These are phyloP conservation scores for Mustela nigripes DNA, from an alignment of 2,113 vertebrate species.

Conservation along the genomic window DNA sequence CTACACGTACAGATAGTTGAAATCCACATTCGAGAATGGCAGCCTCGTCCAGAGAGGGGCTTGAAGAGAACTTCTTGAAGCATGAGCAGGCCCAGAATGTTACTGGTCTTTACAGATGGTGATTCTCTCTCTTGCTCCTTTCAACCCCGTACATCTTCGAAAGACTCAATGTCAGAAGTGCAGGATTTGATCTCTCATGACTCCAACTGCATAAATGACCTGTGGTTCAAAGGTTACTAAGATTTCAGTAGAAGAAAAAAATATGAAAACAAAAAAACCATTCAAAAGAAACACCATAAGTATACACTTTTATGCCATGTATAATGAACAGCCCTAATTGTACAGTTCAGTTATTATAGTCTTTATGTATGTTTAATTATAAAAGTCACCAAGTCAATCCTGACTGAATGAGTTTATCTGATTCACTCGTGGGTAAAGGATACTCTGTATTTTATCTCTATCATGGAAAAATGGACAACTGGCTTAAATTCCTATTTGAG, in stretches of 20 bases:
- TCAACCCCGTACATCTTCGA: slow-evolving; percentile 62
- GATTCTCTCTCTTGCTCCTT: slow-evolving; percentile 52
- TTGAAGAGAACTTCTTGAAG: slow-evolving; percentile 19
- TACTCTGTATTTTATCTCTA: slow-evolving; percentile 51
- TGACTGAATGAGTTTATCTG: slow-evolving; percentile 64
- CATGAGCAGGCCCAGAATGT: slow-evolving; percentile 53
- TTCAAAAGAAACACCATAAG: slow-evolving; percentile 21
- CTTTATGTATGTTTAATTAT: slow-evolving; percentile 50
- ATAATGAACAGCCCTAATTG: not conserved
- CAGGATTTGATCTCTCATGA: slow-evolving; percentile 38
- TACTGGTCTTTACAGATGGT: slow-evolving; percentile 45
- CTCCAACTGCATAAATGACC: not conserved
- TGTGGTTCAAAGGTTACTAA: slow-evolving; percentile 48
- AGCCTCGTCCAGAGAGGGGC: not conserved
- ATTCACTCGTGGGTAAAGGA: slow-evolving; percentile 43
- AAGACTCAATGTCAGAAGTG: not conserved
- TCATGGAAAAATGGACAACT: not conserved
- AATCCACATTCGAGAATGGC: not conserved
- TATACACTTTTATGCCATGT: not conserved
- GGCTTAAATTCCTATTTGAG: slow-evolving; percentile 50
- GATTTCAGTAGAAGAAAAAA: slow-evolving; percentile 42
- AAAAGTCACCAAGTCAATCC: slow-evolving; percentile 66
- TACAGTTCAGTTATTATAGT: slow-evolving; percentile 19
- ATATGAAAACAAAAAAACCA: slow-evolving; percentile 35
- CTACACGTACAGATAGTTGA: not conserved